phyloP scores from a whole-genome alignment of 2,113 vertebrate genomes.

The Sinocyclocheilus grahami region DNA sequence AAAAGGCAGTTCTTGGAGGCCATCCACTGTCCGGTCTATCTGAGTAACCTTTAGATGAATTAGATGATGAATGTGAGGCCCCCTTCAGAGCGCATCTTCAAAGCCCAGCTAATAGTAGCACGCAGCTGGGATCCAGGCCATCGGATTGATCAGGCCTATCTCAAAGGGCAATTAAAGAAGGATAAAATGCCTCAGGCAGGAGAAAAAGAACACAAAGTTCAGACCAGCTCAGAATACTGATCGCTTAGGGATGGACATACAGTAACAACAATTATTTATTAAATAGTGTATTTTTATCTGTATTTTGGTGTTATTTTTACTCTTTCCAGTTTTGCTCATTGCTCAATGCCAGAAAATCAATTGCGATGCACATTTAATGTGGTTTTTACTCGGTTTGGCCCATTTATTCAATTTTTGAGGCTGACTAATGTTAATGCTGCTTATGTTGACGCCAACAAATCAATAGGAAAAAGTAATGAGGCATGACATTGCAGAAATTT shows the following conservation, averaged over 20 bases:
- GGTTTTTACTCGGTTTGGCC: slow-evolving; percentile 21
- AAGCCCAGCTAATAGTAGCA: slow-evolving; percentile 56
- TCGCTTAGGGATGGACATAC: slow-evolving; percentile 12
- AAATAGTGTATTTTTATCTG: slow-evolving; percentile 25
- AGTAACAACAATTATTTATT: slow-evolving; percentile 11
- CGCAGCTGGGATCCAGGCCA: slow-evolving; percentile 52
- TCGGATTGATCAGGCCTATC: slow-evolving; percentile 63
- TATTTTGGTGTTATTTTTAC: not conserved
- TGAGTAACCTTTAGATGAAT: slow-evolving; percentile 70
- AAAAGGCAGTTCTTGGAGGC: slow-evolving; percentile 39
- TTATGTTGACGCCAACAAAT: slow-evolving; percentile 14
- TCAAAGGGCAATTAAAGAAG: slow-evolving; percentile 63
- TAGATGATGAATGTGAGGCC: slow-evolving; percentile 54
- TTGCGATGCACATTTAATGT: slow-evolving; percentile 17
- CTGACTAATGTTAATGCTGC: not conserved
- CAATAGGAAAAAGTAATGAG: slow-evolving; percentile 18
- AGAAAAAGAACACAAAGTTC: slow-evolving; percentile 29
- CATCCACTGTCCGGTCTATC: slow-evolving; percentile 53
- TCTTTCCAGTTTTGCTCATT: slow-evolving; percentile 4
- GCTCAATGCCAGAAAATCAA: slow-evolving; percentile 26
- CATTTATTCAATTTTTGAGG: slow-evolving; percentile 7
- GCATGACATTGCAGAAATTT: slow-evolving; percentile 35
- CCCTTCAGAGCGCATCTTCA: slow-evolving; percentile 56
- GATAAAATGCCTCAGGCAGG: slow-evolving; percentile 57
- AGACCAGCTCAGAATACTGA: slow-evolving; percentile 44